A percentile compares a stretch with the other conserved stretches of the same genome.
These are phyloP conservation scores for Agrypnus murinus DNA, from an alignment of 2,888 invertebrate genomes.

Conservation along the genomic window DNA sequence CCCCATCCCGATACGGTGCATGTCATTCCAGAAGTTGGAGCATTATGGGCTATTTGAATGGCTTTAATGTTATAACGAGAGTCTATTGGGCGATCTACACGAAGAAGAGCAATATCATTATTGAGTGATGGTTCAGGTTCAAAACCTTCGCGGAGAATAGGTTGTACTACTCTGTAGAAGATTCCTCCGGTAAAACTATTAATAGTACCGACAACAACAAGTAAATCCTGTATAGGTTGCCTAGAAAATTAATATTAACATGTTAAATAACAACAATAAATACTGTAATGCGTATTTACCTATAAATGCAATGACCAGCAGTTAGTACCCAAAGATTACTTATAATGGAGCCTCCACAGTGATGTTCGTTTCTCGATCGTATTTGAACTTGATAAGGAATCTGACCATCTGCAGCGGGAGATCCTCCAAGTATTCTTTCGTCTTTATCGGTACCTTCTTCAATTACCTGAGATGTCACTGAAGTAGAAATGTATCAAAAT, in stretches of 20 bases:
- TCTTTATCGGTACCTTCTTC: too few species aligned
- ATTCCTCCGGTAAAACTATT: conserved; percentile 70
- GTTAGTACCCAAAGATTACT: conserved; percentile 66
- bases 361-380: conserved; percentile 59
- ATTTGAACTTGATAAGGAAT: conserved; percentile 14
- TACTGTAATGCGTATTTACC: conserved; percentile 64
- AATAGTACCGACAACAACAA: conserved; percentile 73
- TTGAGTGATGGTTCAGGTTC: conserved; percentile 58
- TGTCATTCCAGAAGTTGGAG: conserved; percentile 11
- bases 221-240: not conserved
- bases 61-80: not conserved
- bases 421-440: too few species aligned
- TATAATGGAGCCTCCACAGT: conserved; percentile 73
- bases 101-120: conserved; percentile 54
- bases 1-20: conserved; percentile 50
- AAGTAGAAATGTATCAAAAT: too few species aligned
- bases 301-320: too few species aligned
- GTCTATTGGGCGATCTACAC: conserved; percentile 34
- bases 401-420: not conserved
- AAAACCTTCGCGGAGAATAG: conserved; percentile 71
- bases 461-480: too few species aligned
- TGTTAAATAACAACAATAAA: not conserved
- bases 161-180: conserved; percentile 66
- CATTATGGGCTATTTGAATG: not conserved
- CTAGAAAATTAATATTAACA: not conserved